A percentile compares a stretch with the other conserved stretches of the same genome.
Evolutionary conservation across 2,797 vertebrate species (phyloP).

Genomic region (Coreius guichenoti): DNA sequence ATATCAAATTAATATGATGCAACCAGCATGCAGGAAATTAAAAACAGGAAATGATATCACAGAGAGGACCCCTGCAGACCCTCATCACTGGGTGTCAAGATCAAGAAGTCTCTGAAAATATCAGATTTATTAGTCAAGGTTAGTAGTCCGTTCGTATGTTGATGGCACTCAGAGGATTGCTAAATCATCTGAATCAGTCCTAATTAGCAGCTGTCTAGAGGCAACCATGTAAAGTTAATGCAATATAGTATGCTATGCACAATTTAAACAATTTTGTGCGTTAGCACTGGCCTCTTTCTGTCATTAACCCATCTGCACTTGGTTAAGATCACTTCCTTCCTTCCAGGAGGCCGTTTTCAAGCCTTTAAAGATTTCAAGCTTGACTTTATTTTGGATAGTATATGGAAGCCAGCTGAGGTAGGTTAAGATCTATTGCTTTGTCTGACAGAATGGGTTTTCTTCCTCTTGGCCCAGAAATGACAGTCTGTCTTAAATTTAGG

Average conservation of each 20-base stretch:
- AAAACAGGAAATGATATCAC: neutral
- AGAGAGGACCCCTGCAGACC: no score
- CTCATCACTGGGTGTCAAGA: neutral
- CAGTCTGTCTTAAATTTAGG: conserved; percentile 32
- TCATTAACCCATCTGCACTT: conserved; percentile 49
- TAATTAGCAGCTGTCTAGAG: conserved; percentile 31
- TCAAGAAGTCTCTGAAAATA: neutral
- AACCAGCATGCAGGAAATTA: neutral
- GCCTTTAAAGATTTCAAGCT: conserved; percentile 29
- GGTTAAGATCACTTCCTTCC: conserved; percentile 8
- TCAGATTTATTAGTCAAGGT: neutral
- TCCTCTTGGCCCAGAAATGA: conserved; percentile 39
- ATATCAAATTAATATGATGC: neutral
- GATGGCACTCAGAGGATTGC: neutral
- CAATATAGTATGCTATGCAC: neutral
- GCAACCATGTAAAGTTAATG: conserved; percentile 22
- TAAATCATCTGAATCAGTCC: conserved; percentile 33
- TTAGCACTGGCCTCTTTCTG: conserved; percentile 34
- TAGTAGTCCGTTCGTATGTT: neutral
- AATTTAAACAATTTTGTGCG: conserved; percentile 28
- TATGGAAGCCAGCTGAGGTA: conserved; percentile 37
- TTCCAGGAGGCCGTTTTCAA: conserved; percentile 8
- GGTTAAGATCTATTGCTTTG: conserved; percentile 40
- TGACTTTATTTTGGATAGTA: conserved; percentile 17
- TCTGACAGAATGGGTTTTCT: conserved; percentile 27